A percentile compares a stretch with the other conserved stretches of the same genome.
Conservation (phyloP, 2,888 invertebrate genomes). For the Pseudococcus jackbeardsleyi region DNA sequence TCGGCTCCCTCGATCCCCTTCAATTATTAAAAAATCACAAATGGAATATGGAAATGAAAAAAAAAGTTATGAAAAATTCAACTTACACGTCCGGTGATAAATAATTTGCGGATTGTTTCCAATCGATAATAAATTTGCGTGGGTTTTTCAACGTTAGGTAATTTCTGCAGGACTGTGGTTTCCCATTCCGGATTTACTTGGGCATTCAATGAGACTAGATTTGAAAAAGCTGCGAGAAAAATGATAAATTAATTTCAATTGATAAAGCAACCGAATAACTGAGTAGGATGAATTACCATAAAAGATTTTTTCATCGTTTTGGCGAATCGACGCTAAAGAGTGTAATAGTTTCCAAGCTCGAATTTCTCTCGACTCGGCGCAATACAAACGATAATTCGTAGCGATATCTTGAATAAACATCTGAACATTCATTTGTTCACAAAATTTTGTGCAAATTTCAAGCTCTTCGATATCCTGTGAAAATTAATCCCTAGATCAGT, state of each 20-base stretch:
- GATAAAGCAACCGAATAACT: not conserved
- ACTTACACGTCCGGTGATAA: constrained; percentile 6
- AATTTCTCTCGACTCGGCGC: constrained; percentile 23
- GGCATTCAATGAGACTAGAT: not conserved
- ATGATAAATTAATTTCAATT: not conserved
- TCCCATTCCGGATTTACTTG: not conserved
- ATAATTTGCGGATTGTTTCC: not conserved
- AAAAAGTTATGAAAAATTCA: constrained; percentile 1
- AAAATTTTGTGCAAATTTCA: not conserved
- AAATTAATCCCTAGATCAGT: not conserved
- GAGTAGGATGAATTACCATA: not conserved
- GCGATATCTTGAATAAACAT: constrained; percentile 23
- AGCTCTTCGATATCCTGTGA: not conserved
- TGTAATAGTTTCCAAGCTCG: constrained; percentile 51
- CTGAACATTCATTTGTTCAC: not conserved
- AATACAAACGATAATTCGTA: constrained; percentile 44
- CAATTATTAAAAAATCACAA: not conserved
- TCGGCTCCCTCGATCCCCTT: not conserved
- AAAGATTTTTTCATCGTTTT: not conserved
- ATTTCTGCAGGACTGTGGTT: not conserved
- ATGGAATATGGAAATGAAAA: not conserved
- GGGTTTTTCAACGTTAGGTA: not conserved
- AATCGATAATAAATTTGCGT: constrained; percentile 22
- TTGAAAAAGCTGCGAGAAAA: constrained; percentile 43
- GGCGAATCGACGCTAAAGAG: not conserved